A percentile compares a stretch with the other conserved stretches of the same genome.
phyloP scores from a whole-genome alignment of 2,113 vertebrate species.

The Solea senegalensis region DNA sequence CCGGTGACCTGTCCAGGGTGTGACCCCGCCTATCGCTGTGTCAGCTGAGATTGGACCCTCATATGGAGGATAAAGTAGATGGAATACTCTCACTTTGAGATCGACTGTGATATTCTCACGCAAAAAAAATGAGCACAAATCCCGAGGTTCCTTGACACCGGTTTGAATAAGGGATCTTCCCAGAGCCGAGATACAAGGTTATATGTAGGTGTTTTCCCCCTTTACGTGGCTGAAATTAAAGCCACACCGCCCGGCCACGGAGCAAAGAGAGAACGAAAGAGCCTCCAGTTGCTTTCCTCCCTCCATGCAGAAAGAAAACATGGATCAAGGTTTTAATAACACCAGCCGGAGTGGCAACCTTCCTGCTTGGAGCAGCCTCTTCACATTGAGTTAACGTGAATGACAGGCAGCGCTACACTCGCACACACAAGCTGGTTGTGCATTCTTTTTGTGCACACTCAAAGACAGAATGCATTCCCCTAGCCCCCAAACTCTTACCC shows the following conservation, averaged over 20 bases:
- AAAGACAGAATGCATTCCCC: too few species aligned
- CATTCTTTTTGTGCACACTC: too few species aligned
- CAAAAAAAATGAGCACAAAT: not conserved
- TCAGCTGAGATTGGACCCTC: too few species aligned
- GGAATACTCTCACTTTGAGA: too few species aligned
- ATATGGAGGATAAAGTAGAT: too few species aligned
- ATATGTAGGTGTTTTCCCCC: slow-evolving; percentile 14
- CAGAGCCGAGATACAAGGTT: slow-evolving; percentile 18
- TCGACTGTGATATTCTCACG: too few species aligned
- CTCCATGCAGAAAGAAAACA: slow-evolving; percentile 67
- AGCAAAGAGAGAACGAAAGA: slow-evolving; percentile 9
- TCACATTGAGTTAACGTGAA: slow-evolving; percentile 74
- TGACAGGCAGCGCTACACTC: slow-evolving; percentile 62
- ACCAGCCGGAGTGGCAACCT: slow-evolving; percentile 65
- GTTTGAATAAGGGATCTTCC: slow-evolving; percentile 37
- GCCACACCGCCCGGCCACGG: not conserved
- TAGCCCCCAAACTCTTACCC: too few species aligned
- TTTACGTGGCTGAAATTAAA: slow-evolving; percentile 2
- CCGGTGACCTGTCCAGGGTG: too few species aligned
- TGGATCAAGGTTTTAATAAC: slow-evolving; percentile 73
- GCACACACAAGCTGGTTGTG: not conserved
- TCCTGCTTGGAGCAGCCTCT: slow-evolving; percentile 66
- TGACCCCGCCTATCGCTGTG: too few species aligned
- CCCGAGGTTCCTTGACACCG: not conserved
- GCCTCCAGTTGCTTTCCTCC: slow-evolving; percentile 56